phyloP scores from a whole-genome alignment of 2,797 vertebrate genomes.

The Cossypha heuglini region DNA sequence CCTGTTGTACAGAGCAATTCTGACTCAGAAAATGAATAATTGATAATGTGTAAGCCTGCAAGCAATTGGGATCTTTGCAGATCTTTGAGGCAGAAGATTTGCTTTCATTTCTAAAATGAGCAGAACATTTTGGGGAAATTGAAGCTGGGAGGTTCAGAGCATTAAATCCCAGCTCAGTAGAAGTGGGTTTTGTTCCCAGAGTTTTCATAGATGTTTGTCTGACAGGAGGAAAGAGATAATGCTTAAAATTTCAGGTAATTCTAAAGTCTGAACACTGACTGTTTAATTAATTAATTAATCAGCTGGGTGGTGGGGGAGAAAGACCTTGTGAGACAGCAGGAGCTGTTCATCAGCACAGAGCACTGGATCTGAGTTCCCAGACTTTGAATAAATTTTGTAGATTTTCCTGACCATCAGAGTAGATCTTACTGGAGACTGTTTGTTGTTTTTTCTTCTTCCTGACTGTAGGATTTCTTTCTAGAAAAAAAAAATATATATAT shows the following conservation, averaged over 20 bases:
- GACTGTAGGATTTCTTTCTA: neutral
- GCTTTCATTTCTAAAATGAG: neutral
- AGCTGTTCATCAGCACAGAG: neutral
- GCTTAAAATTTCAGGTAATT: neutral
- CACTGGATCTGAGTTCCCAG: neutral
- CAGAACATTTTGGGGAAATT: neutral
- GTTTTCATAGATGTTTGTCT: neutral
- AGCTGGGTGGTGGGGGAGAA: neutral
- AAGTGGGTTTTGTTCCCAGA: neutral
- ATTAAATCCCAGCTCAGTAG: neutral
- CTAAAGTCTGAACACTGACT: neutral
- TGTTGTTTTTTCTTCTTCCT: neutral
- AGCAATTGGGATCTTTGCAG: neutral
- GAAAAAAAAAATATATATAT: too few relatives aligned
- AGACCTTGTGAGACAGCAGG: neutral
- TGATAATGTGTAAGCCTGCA: neutral
- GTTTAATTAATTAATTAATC: neutral
- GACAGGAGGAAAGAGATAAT: neutral
- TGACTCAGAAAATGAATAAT: slow-evolving; percentile 14
- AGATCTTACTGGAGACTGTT: neutral
- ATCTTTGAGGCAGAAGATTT: neutral
- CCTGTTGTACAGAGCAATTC: neutral
- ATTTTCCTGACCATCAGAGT: neutral
- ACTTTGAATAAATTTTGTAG: neutral
- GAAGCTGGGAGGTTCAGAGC: neutral